phyloP scores from a whole-genome alignment of 2,888 invertebrate genomes.

The Hemithea aestivaria region DNA sequence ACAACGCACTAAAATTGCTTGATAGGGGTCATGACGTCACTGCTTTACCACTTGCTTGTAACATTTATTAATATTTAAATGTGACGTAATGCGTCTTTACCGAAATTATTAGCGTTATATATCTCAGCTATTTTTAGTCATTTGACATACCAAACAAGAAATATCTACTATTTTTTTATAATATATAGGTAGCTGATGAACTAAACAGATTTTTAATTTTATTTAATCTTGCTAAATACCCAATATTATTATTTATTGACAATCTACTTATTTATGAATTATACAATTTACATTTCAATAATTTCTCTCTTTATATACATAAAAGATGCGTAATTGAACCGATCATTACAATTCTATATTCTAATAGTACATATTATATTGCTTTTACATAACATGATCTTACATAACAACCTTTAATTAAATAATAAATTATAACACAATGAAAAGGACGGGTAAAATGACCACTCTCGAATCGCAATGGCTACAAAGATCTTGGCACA shows the following conservation, averaged over 20 bases:
- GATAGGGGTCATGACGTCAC: no score
- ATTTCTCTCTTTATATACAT: slow-evolving; percentile 34
- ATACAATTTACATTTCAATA: slow-evolving; percentile 37
- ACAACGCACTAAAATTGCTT: no score
- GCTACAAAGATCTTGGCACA: slow-evolving; percentile 3
- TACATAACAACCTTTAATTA: slow-evolving; percentile 14
- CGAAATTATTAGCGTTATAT: no score
- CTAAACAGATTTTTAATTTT: no score
- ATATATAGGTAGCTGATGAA: no score
- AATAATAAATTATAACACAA: slow-evolving; percentile 20
- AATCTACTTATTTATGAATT: slow-evolving; percentile 22
- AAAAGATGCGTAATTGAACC: slow-evolving; percentile 29
- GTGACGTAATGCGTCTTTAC: no score
- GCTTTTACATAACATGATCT: slow-evolving; percentile 32
- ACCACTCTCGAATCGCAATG: slow-evolving; percentile 15
- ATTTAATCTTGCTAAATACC: no score
- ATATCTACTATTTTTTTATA: no score
- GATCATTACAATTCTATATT: slow-evolving; percentile 22
- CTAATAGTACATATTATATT: slow-evolving; percentile 26
- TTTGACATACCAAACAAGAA: no score
- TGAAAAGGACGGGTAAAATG: slow-evolving; percentile 24
- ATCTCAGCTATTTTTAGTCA: no score
- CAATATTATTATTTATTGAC: slow-evolving; percentile 5
- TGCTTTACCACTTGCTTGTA: no score
- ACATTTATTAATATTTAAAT: no score